Percentiles rank a stretch among this genome's conserved stretches.
Conservation (phyloP, 2,113 vertebrate species). For the Bubo blakistoni region DNA sequence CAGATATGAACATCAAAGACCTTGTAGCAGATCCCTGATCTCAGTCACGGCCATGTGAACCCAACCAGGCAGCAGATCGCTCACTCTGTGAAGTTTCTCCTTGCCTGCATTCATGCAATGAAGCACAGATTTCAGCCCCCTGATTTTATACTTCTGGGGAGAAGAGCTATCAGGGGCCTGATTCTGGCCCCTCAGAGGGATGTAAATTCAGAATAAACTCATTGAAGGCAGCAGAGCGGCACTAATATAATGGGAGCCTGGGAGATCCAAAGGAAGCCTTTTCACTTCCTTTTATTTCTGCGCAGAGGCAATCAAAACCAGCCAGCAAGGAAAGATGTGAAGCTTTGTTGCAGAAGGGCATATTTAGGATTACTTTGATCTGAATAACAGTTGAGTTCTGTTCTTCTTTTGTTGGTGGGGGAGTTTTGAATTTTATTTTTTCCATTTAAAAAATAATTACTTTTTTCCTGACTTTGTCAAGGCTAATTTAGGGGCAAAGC, state of each 20-base stretch:
- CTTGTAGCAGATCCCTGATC: background rate
- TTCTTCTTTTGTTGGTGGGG: constrained; percentile 4
- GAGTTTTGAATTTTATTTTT: constrained; percentile 13
- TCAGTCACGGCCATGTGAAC: fast-evolving
- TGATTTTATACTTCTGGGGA: background rate
- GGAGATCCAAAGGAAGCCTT: constrained; percentile 3
- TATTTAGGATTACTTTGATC: constrained; percentile 57
- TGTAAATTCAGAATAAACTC: background rate
- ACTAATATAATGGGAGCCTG: background rate
- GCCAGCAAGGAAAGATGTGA: background rate
- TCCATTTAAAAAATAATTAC: background rate
- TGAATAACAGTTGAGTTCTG: constrained; percentile 6
- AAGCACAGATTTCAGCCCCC: background rate
- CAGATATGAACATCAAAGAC: background rate
- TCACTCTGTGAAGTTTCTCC: background rate
- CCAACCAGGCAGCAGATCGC: background rate
- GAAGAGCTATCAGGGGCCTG: background rate
- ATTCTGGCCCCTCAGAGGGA: background rate
- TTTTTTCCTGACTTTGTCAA: background rate
- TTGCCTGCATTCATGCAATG: background rate
- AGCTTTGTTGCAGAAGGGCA: constrained; percentile 28
- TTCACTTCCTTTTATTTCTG: constrained; percentile 31
- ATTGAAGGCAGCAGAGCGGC: background rate
- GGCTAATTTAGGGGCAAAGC: background rate
- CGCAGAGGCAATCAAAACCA: constrained; percentile 31